phyloP scores from a whole-genome alignment of 2,113 vertebrate species.

The Poecile atricapillus region DNA sequence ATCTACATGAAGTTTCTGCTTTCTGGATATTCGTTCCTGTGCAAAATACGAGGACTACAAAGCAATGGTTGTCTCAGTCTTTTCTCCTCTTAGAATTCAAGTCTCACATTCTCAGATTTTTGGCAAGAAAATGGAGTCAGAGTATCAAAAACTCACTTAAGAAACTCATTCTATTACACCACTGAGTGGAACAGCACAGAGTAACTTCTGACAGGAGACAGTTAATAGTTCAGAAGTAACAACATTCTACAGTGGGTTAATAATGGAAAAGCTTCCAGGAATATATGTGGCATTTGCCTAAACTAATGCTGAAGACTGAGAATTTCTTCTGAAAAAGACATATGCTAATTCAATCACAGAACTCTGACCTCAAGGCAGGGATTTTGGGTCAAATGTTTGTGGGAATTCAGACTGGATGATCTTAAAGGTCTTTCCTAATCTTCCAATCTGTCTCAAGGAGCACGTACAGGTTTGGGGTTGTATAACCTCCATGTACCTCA shows the following conservation, averaged over 20 bases:
- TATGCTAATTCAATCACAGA: neutral
- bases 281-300: neutral
- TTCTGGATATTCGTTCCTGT: neutral
- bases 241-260: neutral
- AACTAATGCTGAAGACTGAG: neutral
- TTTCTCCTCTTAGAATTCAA: neutral
- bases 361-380: neutral
- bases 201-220: neutral
- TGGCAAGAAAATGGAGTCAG: neutral
- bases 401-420: neutral
- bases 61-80: neutral
- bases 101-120: neutral
- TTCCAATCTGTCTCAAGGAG: neutral
- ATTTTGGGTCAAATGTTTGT: neutral
- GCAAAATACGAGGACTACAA: neutral
- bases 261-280: neutral
- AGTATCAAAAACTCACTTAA: neutral
- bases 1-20: neutral
- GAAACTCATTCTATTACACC: neutral
- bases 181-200: neutral
- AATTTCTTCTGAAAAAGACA: neutral
- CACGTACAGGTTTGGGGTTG: neutral
- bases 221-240: neutral
- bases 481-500: neutral
- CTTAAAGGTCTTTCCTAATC: neutral